phyloP scores from a whole-genome alignment of 1,140 invertebrate species.

The Pachyrhynchus sulphureomaculatus region DNA sequence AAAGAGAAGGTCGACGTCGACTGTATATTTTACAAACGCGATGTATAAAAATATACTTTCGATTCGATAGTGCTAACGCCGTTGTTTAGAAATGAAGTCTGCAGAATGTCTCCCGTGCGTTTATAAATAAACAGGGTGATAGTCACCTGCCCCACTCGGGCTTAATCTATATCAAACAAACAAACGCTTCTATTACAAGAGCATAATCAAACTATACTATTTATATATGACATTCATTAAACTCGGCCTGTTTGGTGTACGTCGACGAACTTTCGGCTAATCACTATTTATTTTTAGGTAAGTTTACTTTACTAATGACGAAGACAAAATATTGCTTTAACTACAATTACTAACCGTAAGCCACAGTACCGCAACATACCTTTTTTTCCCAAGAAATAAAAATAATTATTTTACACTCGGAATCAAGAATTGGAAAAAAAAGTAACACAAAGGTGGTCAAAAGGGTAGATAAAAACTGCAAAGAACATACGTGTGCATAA shows the following conservation, averaged over 20 bases:
- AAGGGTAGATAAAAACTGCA: too few relatives aligned
- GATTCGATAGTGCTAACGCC: conserved; percentile 36
- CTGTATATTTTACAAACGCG: conserved; percentile 35
- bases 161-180: conserved; percentile 44
- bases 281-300: conserved; percentile 27
- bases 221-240: conserved; percentile 40
- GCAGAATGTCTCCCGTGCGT: conserved; percentile 46
- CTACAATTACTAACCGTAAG: conserved; percentile 9
- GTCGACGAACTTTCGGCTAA: conserved; percentile 17
- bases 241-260: conserved; percentile 32
- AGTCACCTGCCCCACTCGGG: conserved; percentile 44
- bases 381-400: background rate
- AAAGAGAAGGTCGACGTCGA: conserved; percentile 24
- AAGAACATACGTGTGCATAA: too few relatives aligned
- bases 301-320: conserved; percentile 28
- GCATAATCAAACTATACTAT: conserved; percentile 38
- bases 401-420: too few relatives aligned
- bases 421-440: background rate
- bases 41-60: conserved; percentile 46
- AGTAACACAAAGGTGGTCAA: background rate
- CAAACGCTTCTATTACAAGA: conserved; percentile 37
- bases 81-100: conserved; percentile 47
- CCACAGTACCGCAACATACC: background rate
- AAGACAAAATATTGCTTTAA: conserved; percentile 29
- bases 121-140: conserved; percentile 48